Evolutionary conservation across 2,113 vertebrate species (phyloP).

Genomic region (Beaufortia kweichowensis): DNA sequence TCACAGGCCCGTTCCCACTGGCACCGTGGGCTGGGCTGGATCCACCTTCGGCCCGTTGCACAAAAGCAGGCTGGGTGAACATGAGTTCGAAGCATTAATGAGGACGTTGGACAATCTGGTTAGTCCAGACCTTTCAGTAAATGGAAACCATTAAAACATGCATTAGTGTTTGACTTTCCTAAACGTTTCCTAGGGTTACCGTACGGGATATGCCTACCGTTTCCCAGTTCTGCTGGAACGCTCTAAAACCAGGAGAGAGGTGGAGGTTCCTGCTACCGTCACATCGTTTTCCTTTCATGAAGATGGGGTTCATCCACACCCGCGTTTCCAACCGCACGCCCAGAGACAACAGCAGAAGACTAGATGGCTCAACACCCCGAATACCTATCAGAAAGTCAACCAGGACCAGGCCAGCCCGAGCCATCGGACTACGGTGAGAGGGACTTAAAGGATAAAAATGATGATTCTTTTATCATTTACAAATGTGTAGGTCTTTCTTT

Average conservation of each 20-base stretch:
- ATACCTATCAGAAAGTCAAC: constrained; percentile 90
- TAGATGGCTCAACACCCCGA: constrained; percentile 96
- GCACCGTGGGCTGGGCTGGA: constrained; percentile 89
- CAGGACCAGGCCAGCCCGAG: constrained; percentile 81
- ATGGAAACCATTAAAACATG: too few species aligned
- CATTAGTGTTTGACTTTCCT: neutral
- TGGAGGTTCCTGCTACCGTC: constrained; percentile 91
- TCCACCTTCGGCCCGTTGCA: constrained; percentile 93
- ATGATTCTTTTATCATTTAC: too few species aligned
- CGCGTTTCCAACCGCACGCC: constrained; percentile 80
- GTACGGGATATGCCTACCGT: constrained; percentile 92
- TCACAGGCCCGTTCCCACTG: constrained; percentile 78
- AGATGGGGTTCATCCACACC: constrained; percentile 64
- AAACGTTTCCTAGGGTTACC: constrained; percentile 80
- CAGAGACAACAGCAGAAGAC: constrained; percentile 97
- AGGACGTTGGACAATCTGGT: constrained; percentile 95
- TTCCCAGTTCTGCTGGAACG: constrained; percentile 92
- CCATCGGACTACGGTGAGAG: constrained; percentile 84
- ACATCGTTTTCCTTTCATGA: constrained; percentile 89
- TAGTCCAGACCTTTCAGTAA: neutral
- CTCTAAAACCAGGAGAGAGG: constrained; percentile 86
- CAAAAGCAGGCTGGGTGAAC: constrained; percentile 91
- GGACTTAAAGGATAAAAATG: too few species aligned
- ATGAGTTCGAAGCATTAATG: constrained; percentile 97
- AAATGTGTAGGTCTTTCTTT: too few species aligned